These are phyloP conservation scores for Pteropus alecto DNA, from an alignment of 2,113 vertebrate species.

Conservation along the genomic window DNA sequence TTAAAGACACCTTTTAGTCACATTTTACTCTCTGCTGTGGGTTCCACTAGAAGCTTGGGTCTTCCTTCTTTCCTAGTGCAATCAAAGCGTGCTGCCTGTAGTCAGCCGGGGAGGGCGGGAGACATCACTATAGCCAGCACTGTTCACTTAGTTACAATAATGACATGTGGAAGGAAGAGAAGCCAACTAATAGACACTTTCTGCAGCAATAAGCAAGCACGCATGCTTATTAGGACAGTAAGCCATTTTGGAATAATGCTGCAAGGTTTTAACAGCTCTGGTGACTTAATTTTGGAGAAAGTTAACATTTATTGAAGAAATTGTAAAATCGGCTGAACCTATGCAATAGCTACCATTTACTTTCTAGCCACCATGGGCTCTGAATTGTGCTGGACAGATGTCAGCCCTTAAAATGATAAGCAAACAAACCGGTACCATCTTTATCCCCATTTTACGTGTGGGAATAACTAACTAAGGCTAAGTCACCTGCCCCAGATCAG, in stretches of 20 bases:
- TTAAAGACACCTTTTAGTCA: neutral
- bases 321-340: neutral
- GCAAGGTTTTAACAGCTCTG: neutral
- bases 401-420: neutral
- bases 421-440: neutral
- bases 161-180: neutral
- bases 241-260: neutral
- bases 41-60: neutral
- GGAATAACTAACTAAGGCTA: neutral
- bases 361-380: neutral
- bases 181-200: neutral
- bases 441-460: neutral
- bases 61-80: neutral
- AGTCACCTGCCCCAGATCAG: neutral
- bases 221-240: neutral
- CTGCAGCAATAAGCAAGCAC: neutral
- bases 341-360: neutral
- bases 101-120: too few species aligned
- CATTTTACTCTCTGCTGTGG: neutral
- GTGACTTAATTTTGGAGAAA: neutral
- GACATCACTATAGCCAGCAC: rapidly evolving
- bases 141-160: neutral
- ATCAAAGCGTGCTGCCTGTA: rapidly evolving
- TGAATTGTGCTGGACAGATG: neutral
- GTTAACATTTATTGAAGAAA: neutral